Base-by-base conservation (phyloP, 2,797 vertebrate genomes). In the Eremophila alpestris region DNA sequence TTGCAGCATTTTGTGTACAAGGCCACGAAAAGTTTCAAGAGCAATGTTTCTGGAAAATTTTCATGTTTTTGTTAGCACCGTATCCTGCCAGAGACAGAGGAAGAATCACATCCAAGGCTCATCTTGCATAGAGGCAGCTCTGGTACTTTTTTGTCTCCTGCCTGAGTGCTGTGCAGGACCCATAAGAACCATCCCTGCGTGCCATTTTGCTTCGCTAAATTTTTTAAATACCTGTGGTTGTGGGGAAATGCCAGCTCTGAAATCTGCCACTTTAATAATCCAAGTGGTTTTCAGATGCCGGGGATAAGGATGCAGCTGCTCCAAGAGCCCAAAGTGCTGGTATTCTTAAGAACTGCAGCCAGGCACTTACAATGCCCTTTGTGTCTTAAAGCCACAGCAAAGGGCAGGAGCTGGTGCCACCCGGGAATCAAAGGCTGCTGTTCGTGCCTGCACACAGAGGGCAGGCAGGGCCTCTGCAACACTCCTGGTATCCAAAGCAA, bases 141-240 rank as follows among this genome's bases (percentile, higher is more conserved):
- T 41, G 51, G 20, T 40, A 32, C 51, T 78, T 63, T 95, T 95
- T 91, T 76, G 20, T 70, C 71, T 95, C 58, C 30, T 71, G 30
- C 70, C 54, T 60, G 43, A 54, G 49, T 9, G 4, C 67, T 64
- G 49, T 2, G 4, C 11, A 4, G 30, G 41, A 82, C 60, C 63
- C 32, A 0, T 43, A 56, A 73, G 84, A 87, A 19, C 75, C 63
- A 68, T 24, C 59, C 38, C 24, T 19, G 63, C 0, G 0, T 75
- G 81, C 84, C 94, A 80, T 92, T 62, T 91, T 80, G 58, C 46
- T 92, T 96, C 81, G 79, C 93, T 95, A 95, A 94, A 95, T 94
- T 93, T 96, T 95, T 97, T 2, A 89, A 96, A 96, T 96, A 94
- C 88, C 74, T 97, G 91, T 94, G 94, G 92, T 79, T 91, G 52